phyloP scores from a whole-genome alignment of 2,797 vertebrate species.

The Micrastur ruficollis region DNA sequence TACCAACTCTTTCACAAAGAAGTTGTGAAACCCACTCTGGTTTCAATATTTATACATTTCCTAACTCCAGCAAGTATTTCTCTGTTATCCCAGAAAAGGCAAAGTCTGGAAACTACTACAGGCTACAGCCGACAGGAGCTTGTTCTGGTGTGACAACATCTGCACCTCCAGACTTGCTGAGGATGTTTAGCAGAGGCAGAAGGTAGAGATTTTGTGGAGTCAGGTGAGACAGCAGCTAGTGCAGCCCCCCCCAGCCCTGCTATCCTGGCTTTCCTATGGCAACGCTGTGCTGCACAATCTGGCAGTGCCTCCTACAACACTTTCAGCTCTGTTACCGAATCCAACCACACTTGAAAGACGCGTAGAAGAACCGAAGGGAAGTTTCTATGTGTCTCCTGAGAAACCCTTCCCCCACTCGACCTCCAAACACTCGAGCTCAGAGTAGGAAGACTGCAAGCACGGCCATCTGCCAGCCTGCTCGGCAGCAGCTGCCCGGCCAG shows the following conservation, averaged over 20 bases:
- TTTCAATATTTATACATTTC: neutral
- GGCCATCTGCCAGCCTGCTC: neutral
- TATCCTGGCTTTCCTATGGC: neutral
- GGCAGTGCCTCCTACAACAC: neutral
- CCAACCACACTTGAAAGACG: neutral
- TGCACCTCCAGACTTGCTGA: neutral
- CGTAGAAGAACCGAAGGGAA: neutral
- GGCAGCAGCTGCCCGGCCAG: neutral
- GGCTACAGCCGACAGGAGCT: neutral
- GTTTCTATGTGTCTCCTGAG: neutral
- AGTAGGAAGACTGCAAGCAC: neutral
- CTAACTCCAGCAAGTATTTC: neutral
- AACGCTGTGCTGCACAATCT: accelerated
- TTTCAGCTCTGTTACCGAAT: neutral
- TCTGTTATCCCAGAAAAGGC: neutral
- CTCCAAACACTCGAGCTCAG: accelerated
- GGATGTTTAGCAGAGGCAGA: neutral
- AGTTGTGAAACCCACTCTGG: neutral
- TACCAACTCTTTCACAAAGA: neutral
- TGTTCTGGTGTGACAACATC: neutral
- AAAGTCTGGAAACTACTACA: neutral
- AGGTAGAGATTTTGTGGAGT: neutral
- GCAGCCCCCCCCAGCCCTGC: neutral
- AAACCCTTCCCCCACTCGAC: neutral
- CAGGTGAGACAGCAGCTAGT: neutral